phyloP scores from a whole-genome alignment of 2,888 invertebrate species.

The Suillia variegata region DNA sequence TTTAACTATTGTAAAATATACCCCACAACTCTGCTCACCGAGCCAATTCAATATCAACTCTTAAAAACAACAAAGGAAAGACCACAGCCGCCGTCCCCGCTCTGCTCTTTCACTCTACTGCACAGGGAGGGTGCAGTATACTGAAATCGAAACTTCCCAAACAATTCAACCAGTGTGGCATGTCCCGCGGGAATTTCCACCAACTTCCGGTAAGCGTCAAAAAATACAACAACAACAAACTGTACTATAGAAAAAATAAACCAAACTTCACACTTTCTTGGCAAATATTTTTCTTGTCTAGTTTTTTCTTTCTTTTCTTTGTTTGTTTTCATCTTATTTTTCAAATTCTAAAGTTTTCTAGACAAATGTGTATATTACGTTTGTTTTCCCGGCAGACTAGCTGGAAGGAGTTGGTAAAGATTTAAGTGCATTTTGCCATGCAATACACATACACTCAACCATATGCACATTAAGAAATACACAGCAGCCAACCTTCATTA shows the following conservation, averaged over 20 bases:
- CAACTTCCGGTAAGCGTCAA: background rate
- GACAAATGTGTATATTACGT: slow-evolving; percentile 26
- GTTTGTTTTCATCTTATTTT: background rate
- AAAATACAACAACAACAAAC: too few relatives aligned
- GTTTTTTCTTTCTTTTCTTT: background rate
- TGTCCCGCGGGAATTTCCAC: slow-evolving; percentile 2
- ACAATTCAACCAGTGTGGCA: slow-evolving; percentile 32
- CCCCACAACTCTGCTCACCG: background rate
- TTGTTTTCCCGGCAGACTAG: slow-evolving; percentile 20
- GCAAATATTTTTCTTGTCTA: background rate
- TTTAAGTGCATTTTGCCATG: slow-evolving; percentile 2
- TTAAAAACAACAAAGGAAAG: background rate
- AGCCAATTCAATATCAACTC: background rate
- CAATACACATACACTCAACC: background rate
- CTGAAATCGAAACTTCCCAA: slow-evolving; percentile 40
- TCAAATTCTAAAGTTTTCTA: slow-evolving; percentile 13
- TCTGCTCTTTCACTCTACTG: background rate
- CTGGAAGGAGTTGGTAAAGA: slow-evolving; percentile 29
- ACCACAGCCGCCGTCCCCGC: background rate
- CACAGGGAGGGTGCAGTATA: too few relatives aligned
- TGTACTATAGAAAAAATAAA: too few relatives aligned
- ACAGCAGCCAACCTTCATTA: background rate
- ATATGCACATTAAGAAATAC: background rate
- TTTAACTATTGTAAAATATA: too few relatives aligned
- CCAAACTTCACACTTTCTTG: background rate